Evolutionary conservation across 2,888 invertebrate genomes (phyloP), one percentile per base, ranked within the genome.

Genomic region (Cryptocephalus primarius): DNA sequence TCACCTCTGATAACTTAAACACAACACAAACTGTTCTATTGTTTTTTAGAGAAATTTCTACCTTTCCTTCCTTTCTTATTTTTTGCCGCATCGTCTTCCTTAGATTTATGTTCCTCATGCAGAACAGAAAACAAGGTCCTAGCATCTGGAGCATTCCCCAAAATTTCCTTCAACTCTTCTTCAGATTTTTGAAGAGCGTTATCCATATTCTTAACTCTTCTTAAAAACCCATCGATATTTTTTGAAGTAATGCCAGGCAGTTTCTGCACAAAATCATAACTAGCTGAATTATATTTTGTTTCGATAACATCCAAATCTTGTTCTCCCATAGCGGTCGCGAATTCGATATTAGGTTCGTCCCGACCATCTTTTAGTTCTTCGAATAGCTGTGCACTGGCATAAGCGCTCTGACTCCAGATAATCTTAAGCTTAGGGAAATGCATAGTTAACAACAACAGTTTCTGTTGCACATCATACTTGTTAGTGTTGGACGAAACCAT

Each of bases 391-490:
- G 95, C 93, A 0, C 94, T 92, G 36, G 94, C 94, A 67, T 92
- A 89, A 0, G 97, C 95, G 67, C 88, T 92, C 2, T 93, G 92
- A 9, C 95, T 95, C 97, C 97, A 97, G 33, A 97, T 85, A 8
- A 97, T 73, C 56, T 91, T 85, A 51, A 99, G 73, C 60, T 86
- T 82, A 1, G 97, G 96, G 71, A 97, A 96, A 67, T 95, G 91
- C 56, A 97, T 74, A 0, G 97, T 95, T n/a, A 99, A 75, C 33
- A 97, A 73, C 56, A 94, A 85, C 45, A 99, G 72, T 66, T 91
- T 91, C 54, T 90, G 83, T 60, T 88, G 85, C 39, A 93, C 80
- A 58, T 90, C 87, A 43, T 82, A 78, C 58, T 80, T 85, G 11
- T 83, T 79, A 48, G 82, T 76, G 58, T 89, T 87, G 48, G 79